These are phyloP conservation scores for Synanceia verrucosa DNA, from an alignment of 2,797 vertebrate species.

Conservation along the genomic window DNA sequence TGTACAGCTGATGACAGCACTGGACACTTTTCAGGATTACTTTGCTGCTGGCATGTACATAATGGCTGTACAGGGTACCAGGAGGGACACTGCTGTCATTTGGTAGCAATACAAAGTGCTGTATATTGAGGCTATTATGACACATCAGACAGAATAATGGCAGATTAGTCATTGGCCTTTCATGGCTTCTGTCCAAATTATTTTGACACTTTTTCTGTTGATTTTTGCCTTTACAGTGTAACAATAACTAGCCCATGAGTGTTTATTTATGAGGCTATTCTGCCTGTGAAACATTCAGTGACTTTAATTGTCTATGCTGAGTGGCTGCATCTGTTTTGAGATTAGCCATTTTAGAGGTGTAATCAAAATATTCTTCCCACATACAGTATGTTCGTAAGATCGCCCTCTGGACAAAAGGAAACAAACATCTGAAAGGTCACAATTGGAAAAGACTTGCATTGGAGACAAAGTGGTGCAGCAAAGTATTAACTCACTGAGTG, in stretches of 20 bases:
- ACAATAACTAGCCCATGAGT: not conserved
- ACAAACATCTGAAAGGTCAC: slow-evolving; percentile 5
- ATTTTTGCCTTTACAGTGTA: not conserved
- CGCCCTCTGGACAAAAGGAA: slow-evolving; percentile 14
- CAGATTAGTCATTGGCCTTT: not conserved
- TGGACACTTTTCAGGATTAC: slow-evolving; percentile 31
- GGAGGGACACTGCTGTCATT: slow-evolving; percentile 6
- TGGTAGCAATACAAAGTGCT: not conserved
- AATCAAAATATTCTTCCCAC: slow-evolving; percentile 29
- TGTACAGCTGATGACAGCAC: slow-evolving; percentile 32
- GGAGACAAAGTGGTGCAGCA: no score
- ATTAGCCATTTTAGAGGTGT: slow-evolving; percentile 27
- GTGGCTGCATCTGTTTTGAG: slow-evolving; percentile 16
- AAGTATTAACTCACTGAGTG: no score
- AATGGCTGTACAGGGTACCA: slow-evolving; percentile 8
- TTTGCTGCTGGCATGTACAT: slow-evolving; percentile 33
- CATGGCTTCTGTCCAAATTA: not conserved
- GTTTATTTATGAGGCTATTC: not conserved
- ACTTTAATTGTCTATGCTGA: slow-evolving; percentile 11
- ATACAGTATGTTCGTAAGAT: slow-evolving; percentile 19
- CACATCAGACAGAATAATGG: not conserved
- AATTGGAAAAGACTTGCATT: not conserved
- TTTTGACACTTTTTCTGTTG: not conserved
- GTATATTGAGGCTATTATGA: not conserved
- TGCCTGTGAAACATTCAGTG: not conserved